These are phyloP conservation scores for Chiridota heheva DNA, from an alignment of 35 echinoderm and acorn worm genomes.

Conservation along the genomic window DNA sequence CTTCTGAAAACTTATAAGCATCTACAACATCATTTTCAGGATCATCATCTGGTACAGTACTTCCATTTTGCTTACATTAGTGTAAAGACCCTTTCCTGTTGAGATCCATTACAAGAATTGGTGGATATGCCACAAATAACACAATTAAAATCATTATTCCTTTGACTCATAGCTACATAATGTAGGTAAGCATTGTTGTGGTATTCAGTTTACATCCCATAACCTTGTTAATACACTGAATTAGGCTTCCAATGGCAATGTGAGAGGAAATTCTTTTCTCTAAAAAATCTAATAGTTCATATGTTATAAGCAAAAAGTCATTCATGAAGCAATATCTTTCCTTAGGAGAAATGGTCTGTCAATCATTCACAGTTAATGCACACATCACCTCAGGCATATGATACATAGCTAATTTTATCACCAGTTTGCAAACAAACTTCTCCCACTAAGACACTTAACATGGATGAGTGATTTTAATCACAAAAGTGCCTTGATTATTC, in stretches of 20 bases:
- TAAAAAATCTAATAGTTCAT: slow-evolving; percentile 23
- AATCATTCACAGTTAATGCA: no score
- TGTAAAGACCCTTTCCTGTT: slow-evolving; percentile 36
- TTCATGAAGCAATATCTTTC: no score
- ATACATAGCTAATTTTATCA: no score
- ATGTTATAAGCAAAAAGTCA: slow-evolving; percentile 14
- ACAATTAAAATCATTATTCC: slow-evolving; percentile 23
- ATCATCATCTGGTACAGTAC: background rate
- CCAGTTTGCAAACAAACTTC: no score
- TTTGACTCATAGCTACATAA: slow-evolving; percentile 6
- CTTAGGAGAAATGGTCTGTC: no score
- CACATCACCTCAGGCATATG: no score
- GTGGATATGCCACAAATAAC: slow-evolving; percentile 29
- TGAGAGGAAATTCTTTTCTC: slow-evolving; percentile 2
- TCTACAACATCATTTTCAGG: slow-evolving; percentile 30
- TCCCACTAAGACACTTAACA: no score
- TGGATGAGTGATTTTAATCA: no score
- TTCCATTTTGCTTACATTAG: background rate
- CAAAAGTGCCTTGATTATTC: no score
- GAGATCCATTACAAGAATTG: slow-evolving; percentile 43
- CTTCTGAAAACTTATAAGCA: slow-evolving; percentile 16
- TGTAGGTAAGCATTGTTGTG: slow-evolving; percentile 16
- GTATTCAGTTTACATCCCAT: background rate
- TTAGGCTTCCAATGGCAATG: slow-evolving; percentile 40
- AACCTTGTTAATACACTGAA: slow-evolving; percentile 13